Evolutionary conservation across 2,113 vertebrate genomes (phyloP).

Genomic region (Tragelaphus scriptus): DNA sequence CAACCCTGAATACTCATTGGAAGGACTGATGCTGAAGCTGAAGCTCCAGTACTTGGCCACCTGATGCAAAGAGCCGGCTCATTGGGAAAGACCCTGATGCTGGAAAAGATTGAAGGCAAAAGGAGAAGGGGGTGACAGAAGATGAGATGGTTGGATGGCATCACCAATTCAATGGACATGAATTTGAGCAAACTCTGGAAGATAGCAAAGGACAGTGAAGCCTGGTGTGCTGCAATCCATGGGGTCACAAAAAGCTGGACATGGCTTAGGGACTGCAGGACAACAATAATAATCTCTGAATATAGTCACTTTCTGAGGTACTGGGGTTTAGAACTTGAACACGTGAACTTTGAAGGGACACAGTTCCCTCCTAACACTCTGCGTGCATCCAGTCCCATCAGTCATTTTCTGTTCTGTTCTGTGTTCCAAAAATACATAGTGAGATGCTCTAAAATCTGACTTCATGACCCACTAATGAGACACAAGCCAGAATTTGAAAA

Average conservation of each 20-base stretch:
- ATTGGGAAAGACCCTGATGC: background rate
- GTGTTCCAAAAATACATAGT: background rate
- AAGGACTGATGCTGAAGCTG: background rate
- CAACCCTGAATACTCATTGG: background rate
- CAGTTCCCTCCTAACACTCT: background rate
- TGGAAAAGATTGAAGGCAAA: background rate
- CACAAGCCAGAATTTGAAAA: background rate
- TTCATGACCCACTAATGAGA: background rate
- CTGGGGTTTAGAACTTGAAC: background rate
- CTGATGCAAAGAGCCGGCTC: background rate
- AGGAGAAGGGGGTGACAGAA: fast-evolving
- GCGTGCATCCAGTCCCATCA: background rate
- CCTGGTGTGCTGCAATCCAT: background rate
- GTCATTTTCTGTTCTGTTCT: background rate
- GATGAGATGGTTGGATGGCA: background rate
- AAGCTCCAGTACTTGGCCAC: background rate
- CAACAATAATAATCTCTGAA: background rate
- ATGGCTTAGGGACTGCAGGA: no score
- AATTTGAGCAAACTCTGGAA: background rate
- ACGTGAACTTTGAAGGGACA: background rate
- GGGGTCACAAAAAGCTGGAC: background rate
- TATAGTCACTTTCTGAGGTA: background rate
- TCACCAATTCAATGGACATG: background rate
- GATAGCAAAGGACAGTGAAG: background rate
- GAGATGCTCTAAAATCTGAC: background rate